Conservation (phyloP, 2,888 invertebrate genomes). For the Coelinius sp. region DNA sequence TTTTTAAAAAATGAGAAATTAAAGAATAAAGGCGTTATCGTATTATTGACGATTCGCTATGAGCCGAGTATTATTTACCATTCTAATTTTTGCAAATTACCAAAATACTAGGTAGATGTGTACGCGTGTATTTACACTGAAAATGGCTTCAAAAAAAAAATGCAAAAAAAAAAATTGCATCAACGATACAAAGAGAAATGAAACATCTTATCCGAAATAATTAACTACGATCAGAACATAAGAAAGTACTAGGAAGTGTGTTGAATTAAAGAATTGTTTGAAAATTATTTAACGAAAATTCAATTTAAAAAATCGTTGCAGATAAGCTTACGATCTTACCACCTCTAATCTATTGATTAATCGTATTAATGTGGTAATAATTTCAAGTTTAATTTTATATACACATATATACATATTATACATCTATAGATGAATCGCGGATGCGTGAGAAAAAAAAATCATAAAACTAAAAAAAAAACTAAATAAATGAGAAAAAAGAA, state of each 20-base stretch:
- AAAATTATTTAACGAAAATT: slow-evolving; percentile 9
- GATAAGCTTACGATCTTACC: slow-evolving; percentile 59
- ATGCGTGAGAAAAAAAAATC: slow-evolving; percentile 21
- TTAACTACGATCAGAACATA: slow-evolving; percentile 30
- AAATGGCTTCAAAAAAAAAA: slow-evolving; percentile 46
- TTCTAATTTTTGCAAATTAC: slow-evolving; percentile 58
- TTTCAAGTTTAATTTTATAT: slow-evolving; percentile 54
- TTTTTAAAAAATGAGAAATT: slow-evolving; percentile 56
- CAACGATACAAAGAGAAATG: slow-evolving; percentile 17
- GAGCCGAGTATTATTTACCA: slow-evolving; percentile 39
- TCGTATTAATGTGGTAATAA: slow-evolving; percentile 21
- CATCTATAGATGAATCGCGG: slow-evolving; percentile 55
- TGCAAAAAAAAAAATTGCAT: slow-evolving; percentile 29
- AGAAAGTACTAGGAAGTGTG: slow-evolving; percentile 26
- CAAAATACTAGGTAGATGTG: slow-evolving; percentile 62
- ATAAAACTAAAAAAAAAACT: slow-evolving; percentile 27
- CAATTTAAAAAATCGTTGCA: slow-evolving; percentile 26
- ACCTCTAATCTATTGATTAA: slow-evolving; percentile 55
- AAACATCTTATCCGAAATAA: slow-evolving; percentile 33
- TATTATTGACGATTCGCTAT: slow-evolving; percentile 58
- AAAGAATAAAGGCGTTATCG: slow-evolving; percentile 41
- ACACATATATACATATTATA: slow-evolving; percentile 23
- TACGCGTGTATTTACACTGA: slow-evolving; percentile 48
- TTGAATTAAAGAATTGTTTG: slow-evolving; percentile 10
- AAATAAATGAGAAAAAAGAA: slow-evolving; percentile 45